phyloP scores from a whole-genome alignment of 2,888 invertebrate species.

The Hyles lineata region DNA sequence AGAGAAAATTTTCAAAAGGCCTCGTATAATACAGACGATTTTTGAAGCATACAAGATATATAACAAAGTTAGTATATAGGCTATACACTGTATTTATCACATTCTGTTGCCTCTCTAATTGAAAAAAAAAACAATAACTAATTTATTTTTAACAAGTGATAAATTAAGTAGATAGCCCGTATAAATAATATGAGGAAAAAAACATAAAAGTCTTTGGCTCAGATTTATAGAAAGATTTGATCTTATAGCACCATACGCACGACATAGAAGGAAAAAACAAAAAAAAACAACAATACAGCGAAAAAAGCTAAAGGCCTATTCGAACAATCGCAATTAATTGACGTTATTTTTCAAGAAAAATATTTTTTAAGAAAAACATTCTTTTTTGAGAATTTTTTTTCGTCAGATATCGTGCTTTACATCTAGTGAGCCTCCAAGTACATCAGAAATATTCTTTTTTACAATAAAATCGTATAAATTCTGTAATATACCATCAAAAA shows the following conservation, averaged over 20 bases:
- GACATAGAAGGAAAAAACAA: slow-evolving; percentile 54
- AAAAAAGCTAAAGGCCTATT: slow-evolving; percentile 37
- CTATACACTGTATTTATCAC: slow-evolving; percentile 27
- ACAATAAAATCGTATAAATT: slow-evolving; percentile 16
- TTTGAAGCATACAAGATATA: slow-evolving; percentile 57
- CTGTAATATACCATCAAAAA: slow-evolving; percentile 19
- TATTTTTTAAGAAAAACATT: not conserved
- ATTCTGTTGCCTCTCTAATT: slow-evolving; percentile 12
- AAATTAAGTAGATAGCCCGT: slow-evolving; percentile 17
- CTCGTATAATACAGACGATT: slow-evolving; percentile 49
- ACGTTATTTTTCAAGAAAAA: not conserved
- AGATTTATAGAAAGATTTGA: slow-evolving; percentile 71
- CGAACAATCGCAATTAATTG: slow-evolving; percentile 21
- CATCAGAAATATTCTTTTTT: slow-evolving; percentile 4
- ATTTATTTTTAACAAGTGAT: not conserved
- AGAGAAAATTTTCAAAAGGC: slow-evolving; percentile 60
- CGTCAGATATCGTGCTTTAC: slow-evolving; percentile 14
- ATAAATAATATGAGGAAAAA: slow-evolving; percentile 21
- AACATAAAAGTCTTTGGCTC: slow-evolving; percentile 73
- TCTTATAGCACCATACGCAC: slow-evolving; percentile 79
- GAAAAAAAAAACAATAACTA: slow-evolving; percentile 13
- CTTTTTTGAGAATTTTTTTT: not conserved
- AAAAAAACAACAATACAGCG: slow-evolving; percentile 48
- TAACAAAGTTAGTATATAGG: slow-evolving; percentile 42
- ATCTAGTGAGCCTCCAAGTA: slow-evolving; percentile 28